These are phyloP conservation scores for Incurvaria masculella DNA, from an alignment of 2,888 invertebrate genomes.

Conservation along the genomic window DNA sequence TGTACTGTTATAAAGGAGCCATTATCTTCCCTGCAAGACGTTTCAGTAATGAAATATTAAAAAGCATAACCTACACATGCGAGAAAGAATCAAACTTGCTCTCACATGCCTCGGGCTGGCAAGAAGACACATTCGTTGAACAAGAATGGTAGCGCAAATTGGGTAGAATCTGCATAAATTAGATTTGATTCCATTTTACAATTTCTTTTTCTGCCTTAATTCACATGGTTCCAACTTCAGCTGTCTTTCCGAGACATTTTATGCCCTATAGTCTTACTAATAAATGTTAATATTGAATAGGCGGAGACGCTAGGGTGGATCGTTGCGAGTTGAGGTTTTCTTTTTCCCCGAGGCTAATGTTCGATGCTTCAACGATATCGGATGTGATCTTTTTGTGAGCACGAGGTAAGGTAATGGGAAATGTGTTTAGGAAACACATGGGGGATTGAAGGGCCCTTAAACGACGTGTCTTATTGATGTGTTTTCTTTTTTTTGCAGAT, in stretches of 20 bases:
- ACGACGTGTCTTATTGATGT: conserved; percentile 46
- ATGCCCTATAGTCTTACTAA: no score
- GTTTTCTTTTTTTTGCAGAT: conserved; percentile 34
- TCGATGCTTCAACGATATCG: conserved; percentile 50
- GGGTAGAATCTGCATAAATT: conserved; percentile 37
- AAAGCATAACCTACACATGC: no score
- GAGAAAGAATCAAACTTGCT: neutral
- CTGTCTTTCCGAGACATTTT: no score
- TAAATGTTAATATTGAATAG: no score
- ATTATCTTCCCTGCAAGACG: no score
- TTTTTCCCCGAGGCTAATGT: conserved; percentile 31
- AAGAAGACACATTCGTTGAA: neutral
- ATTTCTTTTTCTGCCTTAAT: conserved; percentile 31
- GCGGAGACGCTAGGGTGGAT: no score
- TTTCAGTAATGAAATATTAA: no score
- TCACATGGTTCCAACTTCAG: no score
- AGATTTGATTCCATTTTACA: conserved; percentile 51
- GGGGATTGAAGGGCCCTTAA: conserved; percentile 23
- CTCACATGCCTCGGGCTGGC: neutral
- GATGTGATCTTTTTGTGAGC: conserved; percentile 36
- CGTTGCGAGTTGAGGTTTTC: no score
- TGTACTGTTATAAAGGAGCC: no score
- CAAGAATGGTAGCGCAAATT: conserved; percentile 26
- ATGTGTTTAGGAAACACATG: conserved; percentile 19
- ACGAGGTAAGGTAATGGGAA: conserved; percentile 25